Evolutionary conservation across 2,797 vertebrate genomes (phyloP), one percentile per base, ranked within the genome.

Genomic region (Cheirogaleus major): DNA sequence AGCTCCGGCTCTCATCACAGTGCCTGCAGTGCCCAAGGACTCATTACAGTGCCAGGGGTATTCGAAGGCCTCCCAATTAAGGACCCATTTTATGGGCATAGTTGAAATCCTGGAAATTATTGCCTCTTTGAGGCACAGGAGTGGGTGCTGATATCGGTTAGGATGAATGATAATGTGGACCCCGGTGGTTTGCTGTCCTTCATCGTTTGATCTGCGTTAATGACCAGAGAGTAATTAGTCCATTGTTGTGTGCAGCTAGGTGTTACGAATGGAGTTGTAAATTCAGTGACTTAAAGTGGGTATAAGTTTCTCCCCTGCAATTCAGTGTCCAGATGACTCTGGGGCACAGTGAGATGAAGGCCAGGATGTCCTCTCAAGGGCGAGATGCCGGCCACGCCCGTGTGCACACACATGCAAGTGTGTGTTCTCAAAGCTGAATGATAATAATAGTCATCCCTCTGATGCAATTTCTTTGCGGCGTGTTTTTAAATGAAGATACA

Each of bases 181-280:
- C 61, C 85, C 73, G 23, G 73, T 25, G 95, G 91, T 80, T 82
- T 70, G 57, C 91, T 93, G 89, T 89, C 96, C 94, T 97, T 96
- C 76, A 91, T 72, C 65, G 4, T 86, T 82, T 93, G 93, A 92
- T 95, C 84, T 72, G 73, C 82, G 81, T 96, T 96, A 89, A 94
- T 91, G 92, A 89, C 93, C 91, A 48, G 50, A 35, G 73, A 75
- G 57, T 93, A 96, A 97, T 95, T 98, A 93, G 93, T 61, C 83
- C 72, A 63, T 80, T 95, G 83, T 79, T 86, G 63, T 92, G 76
- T 91, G 86, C 78, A 80, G 75, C 79, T 94, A 86, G 92, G 93
- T 95, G 92, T 97, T 93, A 55, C 55, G 0, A 89, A 95, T 79
- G 78, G 80, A 86, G 88, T 61, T 95, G 79, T 92, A 89, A 93